Percentiles rank a stretch among this genome's conserved stretches.
Evolutionary conservation across 1,140 invertebrate genomes (phyloP).

Genomic region (Drosophila saltans): DNA sequence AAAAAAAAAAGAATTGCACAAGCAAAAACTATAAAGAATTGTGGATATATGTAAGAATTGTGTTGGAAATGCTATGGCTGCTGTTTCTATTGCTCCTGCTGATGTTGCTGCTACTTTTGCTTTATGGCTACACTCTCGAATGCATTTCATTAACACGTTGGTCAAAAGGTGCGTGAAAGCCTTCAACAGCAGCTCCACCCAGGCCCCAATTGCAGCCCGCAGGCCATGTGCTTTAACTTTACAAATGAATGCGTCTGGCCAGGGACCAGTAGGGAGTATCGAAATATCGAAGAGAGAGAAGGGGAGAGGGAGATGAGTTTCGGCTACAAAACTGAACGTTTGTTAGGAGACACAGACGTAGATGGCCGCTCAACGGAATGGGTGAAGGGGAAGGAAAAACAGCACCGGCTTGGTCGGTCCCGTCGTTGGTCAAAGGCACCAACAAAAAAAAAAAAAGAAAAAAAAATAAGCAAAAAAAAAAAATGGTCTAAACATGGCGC

Average conservation of each 20-base stretch:
- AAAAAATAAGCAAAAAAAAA: conserved; percentile 56
- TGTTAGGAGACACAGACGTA: no score
- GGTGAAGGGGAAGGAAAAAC: background rate
- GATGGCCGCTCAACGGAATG: background rate
- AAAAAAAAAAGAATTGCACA: background rate
- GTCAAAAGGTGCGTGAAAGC: conserved; percentile 74
- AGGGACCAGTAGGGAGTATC: background rate
- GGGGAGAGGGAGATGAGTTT: no score
- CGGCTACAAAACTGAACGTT: no score
- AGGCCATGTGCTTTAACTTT: conserved; percentile 62
- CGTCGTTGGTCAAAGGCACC: conserved; percentile 63
- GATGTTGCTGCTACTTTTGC: background rate
- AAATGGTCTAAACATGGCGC: conserved; percentile 65
- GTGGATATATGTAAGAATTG: background rate
- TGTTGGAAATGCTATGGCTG: background rate
- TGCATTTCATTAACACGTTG: conserved; percentile 79
- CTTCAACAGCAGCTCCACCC: conserved; percentile 17
- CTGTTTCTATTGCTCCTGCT: background rate
- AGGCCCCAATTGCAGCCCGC: background rate
- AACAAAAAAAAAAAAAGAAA: background rate
- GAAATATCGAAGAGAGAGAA: no score
- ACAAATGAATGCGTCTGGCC: conserved; percentile 78
- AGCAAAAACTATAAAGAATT: conserved; percentile 1
- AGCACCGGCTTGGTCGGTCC: conserved; percentile 2
- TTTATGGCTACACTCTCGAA: conserved; percentile 43